These are phyloP conservation scores for Aporophyla nigra DNA, from an alignment of 2,888 invertebrate species.

Conservation along the genomic window DNA sequence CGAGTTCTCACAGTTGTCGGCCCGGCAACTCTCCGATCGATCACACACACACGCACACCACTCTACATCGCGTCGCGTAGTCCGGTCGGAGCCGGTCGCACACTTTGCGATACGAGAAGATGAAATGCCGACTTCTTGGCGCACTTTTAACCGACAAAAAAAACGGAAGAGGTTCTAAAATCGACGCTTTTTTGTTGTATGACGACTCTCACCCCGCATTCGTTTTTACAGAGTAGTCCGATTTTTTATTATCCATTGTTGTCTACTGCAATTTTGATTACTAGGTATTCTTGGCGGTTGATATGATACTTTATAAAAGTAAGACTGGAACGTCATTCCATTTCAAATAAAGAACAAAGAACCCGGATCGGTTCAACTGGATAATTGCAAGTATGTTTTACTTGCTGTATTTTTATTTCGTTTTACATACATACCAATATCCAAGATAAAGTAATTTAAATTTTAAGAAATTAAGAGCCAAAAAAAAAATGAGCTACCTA, in stretches of 20 bases:
- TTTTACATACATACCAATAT: neutral
- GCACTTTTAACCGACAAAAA: neutral
- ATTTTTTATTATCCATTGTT: neutral
- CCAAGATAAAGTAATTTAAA: no score
- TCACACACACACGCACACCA: conserved; percentile 61
- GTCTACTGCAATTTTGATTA: no score
- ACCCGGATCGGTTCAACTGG: no score
- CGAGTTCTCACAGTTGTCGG: conserved; percentile 48
- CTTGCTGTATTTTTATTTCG: neutral
- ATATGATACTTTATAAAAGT: neutral
- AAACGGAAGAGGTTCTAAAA: neutral
- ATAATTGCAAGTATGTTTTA: no score
- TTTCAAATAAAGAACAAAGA: neutral
- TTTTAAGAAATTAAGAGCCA: no score
- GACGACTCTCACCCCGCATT: neutral
- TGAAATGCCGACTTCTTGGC: conserved; percentile 15
- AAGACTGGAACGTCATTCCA: neutral
- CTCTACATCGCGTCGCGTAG: conserved; percentile 60
- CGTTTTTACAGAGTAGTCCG: neutral
- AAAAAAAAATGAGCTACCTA: no score
- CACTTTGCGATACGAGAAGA: conserved; percentile 45
- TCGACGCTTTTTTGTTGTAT: neutral
- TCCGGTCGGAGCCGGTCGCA: conserved; percentile 55
- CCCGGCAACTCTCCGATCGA: conserved; percentile 51
- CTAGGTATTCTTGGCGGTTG: no score